Percentiles rank a stretch among this genome's conserved stretches.
Conservation (phyloP, 2,113 vertebrate genomes). For the Protobothrops mucrosquamatus region DNA sequence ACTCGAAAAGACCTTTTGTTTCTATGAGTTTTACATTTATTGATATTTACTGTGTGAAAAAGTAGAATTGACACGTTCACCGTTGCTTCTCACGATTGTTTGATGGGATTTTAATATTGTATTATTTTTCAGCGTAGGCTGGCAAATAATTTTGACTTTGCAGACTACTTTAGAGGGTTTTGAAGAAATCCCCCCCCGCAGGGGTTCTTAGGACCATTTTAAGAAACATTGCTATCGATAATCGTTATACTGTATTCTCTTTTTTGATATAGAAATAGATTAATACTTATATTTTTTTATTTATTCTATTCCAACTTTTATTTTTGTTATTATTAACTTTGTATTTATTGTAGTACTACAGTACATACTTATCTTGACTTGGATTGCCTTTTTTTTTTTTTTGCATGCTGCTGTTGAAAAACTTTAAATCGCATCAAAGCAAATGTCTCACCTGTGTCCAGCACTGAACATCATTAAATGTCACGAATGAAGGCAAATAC, state of each 20-base stretch:
- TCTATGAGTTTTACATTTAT: background rate
- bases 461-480: fast-evolving
- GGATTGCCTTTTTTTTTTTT: background rate
- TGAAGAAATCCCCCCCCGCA: too few species aligned
- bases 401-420: background rate
- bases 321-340: background rate
- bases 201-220: background rate
- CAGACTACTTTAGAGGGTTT: too few species aligned
- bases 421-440: background rate
- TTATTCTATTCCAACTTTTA: background rate
- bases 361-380: background rate
- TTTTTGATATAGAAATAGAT: background rate
- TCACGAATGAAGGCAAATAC: background rate
- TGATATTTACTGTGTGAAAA: background rate
- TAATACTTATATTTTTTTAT: background rate
- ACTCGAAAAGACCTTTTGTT: background rate
- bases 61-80: background rate
- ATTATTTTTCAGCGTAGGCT: background rate
- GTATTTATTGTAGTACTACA: background rate
- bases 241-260: background rate
- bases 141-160: background rate
- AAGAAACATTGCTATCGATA: background rate
- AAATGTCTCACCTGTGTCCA: background rate
- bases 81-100: background rate
- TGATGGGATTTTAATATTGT: background rate